Evolutionary conservation across 2,888 invertebrate genomes (phyloP), one percentile per base, ranked within the genome.

Genomic region (Agrotis segetum): DNA sequence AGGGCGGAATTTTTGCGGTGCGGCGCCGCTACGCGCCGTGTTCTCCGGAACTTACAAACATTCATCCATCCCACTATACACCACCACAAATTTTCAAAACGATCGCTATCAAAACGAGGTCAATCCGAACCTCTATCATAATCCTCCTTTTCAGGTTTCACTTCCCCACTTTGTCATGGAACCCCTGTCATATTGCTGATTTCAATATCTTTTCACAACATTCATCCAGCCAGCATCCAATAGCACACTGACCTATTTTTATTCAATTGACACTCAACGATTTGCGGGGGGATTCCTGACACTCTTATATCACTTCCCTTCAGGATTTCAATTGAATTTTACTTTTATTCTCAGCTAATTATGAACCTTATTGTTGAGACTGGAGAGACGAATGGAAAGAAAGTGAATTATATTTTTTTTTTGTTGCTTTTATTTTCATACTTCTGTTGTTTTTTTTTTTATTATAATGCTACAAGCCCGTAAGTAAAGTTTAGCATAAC

Each of bases 201-300:
- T 50, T 49, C n/a, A 19, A 47, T 59, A 62, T 55, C 50, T 56
- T 56, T 73, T 59, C 40, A 62, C 50, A 59, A 50, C 34, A 67
- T 29, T 52, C 53, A 65, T 4, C 14, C 49, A 56, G 13, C 34
- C 56, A 75, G 44, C 50, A 50, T 14, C 40, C 40, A 62, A 29
- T 61, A 68, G 21, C 58, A 65, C 70, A 60, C 61, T 81, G 73
- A 83, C 76, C 84, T 67, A 81, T 73, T 71, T 77, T 73, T 49
- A 61, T 56, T 46, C 55, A 76, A 73, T 74, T 81, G 82, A 61
- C 71, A 63, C 76, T 63, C 65, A 21, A 71, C 70, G 60, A 66
- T 72, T 63, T 56, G 65, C 19, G 60, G 50, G 44, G 65, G 49
- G 52, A 63, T 63, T 55, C n/a, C 53, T 70, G 69, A 63, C 56